Evolutionary conservation across 2,888 invertebrate species (phyloP), one percentile per base, ranked within the genome.

Genomic region (Eutolmus rufibarbis): DNA sequence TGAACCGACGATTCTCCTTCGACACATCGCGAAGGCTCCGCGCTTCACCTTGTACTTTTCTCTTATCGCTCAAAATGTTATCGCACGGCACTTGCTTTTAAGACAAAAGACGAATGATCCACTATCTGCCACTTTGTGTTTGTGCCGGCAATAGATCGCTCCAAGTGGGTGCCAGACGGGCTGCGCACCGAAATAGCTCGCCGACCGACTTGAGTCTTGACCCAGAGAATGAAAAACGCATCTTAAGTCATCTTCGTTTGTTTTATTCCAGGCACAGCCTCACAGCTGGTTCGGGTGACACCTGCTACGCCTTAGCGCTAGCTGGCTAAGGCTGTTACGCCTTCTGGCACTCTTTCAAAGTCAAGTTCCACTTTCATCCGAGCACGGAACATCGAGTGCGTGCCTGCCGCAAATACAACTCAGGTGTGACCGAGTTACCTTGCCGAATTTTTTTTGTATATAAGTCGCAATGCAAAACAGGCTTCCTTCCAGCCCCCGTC

Each of bases 311-410:
- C 14, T 79, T 16, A 31, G 51, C 28, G 79, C 16, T 46, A 31
- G 66, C 28, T 19, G 23, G 66, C 66, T 23, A 12, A 9, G 28
- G 23, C 51, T 46, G 16, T 51, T 79, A 76, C 76, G n/a, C 31
- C 46, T 79, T 46, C 79, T 79, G 79, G 79, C 79, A 79, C 40
- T 43, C 31, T 79, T 79, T 79, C 51, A 79, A 51, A 79, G 51
- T 79, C 79, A 79, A 79, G 79, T 51, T 79, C 51, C n/a, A 28
- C 46, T 23, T 79, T 28, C 51, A 79, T 28, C 51, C 23, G 51
- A 46, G 40, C 9, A 23, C 57, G 57, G 23, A 77, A 37, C 57
- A 57, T 19, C 19, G 23, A 56, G 79, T 79, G 79, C 79, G 79
- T 79, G 79, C 79, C 51, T 34, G 31, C 28, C 23, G 28, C 23